A percentile compares a stretch with the other conserved stretches of the same genome.
phyloP scores from a whole-genome alignment of 2,113 vertebrate genomes.

The Axis porcinus region DNA sequence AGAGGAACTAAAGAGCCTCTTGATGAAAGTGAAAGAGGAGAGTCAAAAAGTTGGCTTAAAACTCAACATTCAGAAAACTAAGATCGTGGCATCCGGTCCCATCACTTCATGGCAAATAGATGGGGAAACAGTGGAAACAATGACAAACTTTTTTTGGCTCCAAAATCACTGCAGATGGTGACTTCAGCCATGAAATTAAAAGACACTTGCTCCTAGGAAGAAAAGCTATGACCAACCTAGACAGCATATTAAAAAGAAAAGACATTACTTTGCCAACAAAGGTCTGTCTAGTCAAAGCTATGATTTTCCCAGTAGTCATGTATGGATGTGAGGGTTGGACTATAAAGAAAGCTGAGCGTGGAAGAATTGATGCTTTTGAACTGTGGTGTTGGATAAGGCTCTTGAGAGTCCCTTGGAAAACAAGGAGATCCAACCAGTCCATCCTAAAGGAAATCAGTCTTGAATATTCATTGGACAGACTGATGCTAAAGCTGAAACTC shows the following conservation, averaged over 20 bases:
- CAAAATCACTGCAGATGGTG: background rate
- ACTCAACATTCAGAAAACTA: background rate
- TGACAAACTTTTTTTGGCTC: background rate
- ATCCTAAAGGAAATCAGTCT: background rate
- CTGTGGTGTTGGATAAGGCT: background rate
- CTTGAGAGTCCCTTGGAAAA: background rate
- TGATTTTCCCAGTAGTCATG: background rate
- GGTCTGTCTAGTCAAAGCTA: background rate
- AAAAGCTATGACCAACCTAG: background rate
- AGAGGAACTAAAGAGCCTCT: background rate
- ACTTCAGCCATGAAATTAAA: background rate
- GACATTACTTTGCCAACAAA: background rate
- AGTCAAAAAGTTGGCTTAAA: background rate
- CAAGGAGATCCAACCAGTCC: background rate
- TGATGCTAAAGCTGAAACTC: background rate
- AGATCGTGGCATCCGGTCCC: background rate
- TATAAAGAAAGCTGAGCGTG: rapidly evolving
- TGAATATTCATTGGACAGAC: background rate
- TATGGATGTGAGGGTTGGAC: background rate
- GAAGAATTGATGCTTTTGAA: background rate
- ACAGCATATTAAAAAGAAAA: background rate
- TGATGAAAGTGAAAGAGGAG: background rate
- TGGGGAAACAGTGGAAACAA: background rate
- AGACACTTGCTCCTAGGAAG: background rate
- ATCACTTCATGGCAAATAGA: background rate